phyloP scores from a whole-genome alignment of 2,888 invertebrate species.

The Desoria tigrina region DNA sequence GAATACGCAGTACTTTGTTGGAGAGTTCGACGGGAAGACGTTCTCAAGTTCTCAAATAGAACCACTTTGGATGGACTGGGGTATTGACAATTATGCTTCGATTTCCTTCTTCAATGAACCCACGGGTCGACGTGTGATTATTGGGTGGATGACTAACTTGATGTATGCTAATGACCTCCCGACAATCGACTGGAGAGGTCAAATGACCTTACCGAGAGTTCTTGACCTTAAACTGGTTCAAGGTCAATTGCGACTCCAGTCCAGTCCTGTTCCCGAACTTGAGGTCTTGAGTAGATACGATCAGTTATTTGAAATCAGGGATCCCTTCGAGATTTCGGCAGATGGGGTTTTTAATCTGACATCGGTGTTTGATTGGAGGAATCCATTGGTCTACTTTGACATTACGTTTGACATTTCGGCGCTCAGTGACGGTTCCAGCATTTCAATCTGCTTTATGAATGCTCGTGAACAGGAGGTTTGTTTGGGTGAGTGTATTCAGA shows the following conservation, averaged over 20 bases:
- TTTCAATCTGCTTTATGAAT: constrained; percentile 33
- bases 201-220: constrained; percentile 46
- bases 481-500: constrained; percentile 4
- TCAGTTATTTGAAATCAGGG: neutral
- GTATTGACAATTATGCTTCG: constrained; percentile 50
- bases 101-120: constrained; percentile 47
- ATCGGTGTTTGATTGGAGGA: neutral
- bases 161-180: constrained; percentile 38
- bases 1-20: constrained; percentile 50
- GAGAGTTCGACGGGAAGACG: constrained; percentile 37
- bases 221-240: constrained; percentile 12
- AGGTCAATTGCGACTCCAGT: constrained; percentile 17
- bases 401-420: constrained; percentile 26
- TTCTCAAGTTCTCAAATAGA: constrained; percentile 28
- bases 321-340: neutral
- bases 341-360: constrained; percentile 1
- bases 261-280: constrained; percentile 20
- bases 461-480: constrained; percentile 10
- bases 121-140: constrained; percentile 19
- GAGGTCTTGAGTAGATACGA: neutral
- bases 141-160: constrained; percentile 51
- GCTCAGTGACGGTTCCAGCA: constrained; percentile 6
- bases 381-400: constrained; percentile 25
- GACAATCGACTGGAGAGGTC: constrained; percentile 41
- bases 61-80: constrained; percentile 52